Percentiles rank a stretch among this genome's conserved stretches.
Conservation (phyloP, 2,113 vertebrate species). For the Catharus bicknelli region DNA sequence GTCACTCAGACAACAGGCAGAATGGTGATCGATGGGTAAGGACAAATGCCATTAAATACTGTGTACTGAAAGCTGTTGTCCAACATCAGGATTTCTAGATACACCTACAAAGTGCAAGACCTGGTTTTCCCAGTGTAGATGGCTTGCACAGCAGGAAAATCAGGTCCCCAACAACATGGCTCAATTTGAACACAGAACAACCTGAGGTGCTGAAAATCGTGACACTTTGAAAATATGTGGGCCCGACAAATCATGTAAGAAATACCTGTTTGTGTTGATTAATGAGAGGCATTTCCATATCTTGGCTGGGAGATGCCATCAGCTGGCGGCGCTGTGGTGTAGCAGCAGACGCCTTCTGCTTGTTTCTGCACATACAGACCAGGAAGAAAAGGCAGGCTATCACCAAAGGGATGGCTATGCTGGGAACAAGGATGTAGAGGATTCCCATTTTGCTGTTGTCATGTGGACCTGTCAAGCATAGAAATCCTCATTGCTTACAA, state of each 20-base stretch:
- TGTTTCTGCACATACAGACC: constrained; percentile 94
- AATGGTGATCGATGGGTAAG: background rate
- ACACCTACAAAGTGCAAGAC: background rate
- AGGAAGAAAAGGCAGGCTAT: constrained; percentile 94
- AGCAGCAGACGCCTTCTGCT: constrained; percentile 85
- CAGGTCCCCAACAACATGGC: rapidly evolving
- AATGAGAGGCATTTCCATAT: constrained; percentile 92
- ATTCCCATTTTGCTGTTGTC: constrained; percentile 92
- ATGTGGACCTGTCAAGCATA: constrained; percentile 78
- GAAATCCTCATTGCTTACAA: background rate
- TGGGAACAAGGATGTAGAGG: constrained; percentile 93
- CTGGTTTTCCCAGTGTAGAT: background rate
- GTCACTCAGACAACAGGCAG: background rate
- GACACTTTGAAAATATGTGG: rapidly evolving
- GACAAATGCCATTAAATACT: background rate
- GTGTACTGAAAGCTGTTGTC: background rate
- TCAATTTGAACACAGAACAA: background rate
- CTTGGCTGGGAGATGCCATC: constrained; percentile 86
- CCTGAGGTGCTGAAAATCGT: background rate
- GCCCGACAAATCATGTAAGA: background rate
- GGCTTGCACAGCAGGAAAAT: background rate
- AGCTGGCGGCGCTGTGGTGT: constrained; percentile 85
- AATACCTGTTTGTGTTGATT: constrained; percentile 92
- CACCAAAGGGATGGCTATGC: constrained; percentile 91
- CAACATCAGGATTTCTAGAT: background rate